phyloP scores from a whole-genome alignment of 1,140 invertebrate genomes.

The Cherax destructor region DNA sequence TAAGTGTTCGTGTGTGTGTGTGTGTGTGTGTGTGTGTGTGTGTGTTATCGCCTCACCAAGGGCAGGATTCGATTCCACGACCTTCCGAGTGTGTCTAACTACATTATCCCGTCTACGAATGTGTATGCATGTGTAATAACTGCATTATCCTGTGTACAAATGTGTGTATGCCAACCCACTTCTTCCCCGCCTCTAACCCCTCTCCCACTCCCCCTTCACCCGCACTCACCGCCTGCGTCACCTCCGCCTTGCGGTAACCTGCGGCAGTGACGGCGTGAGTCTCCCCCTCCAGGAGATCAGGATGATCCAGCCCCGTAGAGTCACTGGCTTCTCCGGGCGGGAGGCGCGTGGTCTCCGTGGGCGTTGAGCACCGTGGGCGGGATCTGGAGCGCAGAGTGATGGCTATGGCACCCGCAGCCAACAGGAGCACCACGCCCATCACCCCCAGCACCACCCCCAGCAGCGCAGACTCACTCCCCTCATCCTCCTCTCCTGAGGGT shows the following conservation, averaged over 20 bases:
- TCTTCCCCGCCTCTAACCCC: not conserved
- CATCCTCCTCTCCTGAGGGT: constrained; percentile 43
- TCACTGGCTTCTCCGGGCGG: constrained; percentile 40
- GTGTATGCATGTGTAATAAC: too few species aligned
- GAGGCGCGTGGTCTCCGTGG: constrained; percentile 34
- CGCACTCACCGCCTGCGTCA: constrained; percentile 57
- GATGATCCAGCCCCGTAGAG: constrained; percentile 34
- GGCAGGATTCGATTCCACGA: too few species aligned
- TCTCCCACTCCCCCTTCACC: not conserved
- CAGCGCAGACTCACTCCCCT: constrained; percentile 22
- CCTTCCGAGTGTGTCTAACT: too few species aligned
- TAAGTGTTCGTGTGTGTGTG: too few species aligned
- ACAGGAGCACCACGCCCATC: constrained; percentile 42
- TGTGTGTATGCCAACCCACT: not conserved
- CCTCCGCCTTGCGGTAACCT: constrained; percentile 38
- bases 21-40: too few species aligned
- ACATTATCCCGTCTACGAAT: too few species aligned
- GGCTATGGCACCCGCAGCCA: constrained; percentile 46
- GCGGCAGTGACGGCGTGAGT: constrained; percentile 12
- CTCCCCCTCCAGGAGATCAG: constrained; percentile 49
- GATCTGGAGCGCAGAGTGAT: constrained; percentile 45
- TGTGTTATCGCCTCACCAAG: too few species aligned
- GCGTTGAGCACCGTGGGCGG: constrained; percentile 27
- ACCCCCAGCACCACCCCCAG: constrained; percentile 52
- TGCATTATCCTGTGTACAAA: too few species aligned